Percentiles rank a stretch among this genome's conserved stretches.
phyloP scores from a whole-genome alignment of 2,888 invertebrate species.

The Tenodera sinensis region DNA sequence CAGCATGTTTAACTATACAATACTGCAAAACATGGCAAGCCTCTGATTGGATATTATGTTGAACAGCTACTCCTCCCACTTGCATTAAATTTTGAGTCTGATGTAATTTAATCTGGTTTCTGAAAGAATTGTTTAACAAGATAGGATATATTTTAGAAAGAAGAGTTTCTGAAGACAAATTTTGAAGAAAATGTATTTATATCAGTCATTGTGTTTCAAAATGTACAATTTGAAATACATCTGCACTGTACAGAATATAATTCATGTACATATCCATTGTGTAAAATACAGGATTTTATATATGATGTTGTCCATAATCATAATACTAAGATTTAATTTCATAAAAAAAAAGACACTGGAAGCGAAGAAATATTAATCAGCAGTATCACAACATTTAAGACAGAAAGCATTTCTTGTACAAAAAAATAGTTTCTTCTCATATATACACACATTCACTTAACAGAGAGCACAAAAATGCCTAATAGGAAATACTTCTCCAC shows the following conservation, averaged over 20 bases:
- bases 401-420: slow-evolving; percentile 7
- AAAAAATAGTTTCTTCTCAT: slow-evolving; percentile 8
- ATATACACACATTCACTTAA: background rate
- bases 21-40: no score
- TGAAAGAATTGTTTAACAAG: no score
- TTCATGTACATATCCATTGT: background rate
- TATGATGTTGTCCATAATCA: background rate
- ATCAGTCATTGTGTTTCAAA: background rate
- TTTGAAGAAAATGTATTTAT: background rate
- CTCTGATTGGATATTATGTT: no score
- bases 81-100: no score
- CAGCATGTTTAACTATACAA: no score
- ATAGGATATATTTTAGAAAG: background rate
- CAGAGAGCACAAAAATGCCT: background rate
- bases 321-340: background rate
- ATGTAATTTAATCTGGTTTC: no score
- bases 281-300: background rate
- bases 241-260: background rate
- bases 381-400: background rate
- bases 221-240: background rate
- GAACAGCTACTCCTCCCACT: no score
- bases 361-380: background rate
- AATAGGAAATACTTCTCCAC: background rate
- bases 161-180: background rate
- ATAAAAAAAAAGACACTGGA: background rate